These are phyloP conservation scores for Syrrhaptes paradoxus DNA, from an alignment of 2,113 vertebrate genomes.

Conservation along the genomic window DNA sequence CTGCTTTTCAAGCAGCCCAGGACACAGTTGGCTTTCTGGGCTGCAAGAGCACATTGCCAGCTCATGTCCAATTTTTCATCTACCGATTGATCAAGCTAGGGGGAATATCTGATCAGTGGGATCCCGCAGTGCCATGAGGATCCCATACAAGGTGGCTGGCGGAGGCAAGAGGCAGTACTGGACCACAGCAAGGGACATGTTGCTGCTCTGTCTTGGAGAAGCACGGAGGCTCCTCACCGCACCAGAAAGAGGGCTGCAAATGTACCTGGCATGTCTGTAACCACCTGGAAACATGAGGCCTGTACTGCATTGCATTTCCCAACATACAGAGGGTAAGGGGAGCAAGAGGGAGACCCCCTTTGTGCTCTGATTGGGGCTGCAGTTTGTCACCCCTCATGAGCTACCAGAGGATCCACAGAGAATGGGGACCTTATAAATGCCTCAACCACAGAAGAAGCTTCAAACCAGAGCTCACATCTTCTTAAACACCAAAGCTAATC, in stretches of 20 bases:
- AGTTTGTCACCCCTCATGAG: not conserved
- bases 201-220: not conserved
- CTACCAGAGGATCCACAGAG: not conserved
- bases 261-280: fast-evolving
- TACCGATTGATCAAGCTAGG: not conserved
- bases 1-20: not conserved
- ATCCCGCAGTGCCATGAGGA: fast-evolving
- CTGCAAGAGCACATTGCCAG: not conserved
- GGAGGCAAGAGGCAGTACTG: not conserved
- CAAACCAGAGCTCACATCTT: not conserved
- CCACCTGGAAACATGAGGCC: not conserved
- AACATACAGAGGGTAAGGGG: not conserved
- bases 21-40: not conserved
- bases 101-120: not conserved
- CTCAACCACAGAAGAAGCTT: not conserved
- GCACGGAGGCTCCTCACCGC: not conserved
- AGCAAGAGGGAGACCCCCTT: not conserved
- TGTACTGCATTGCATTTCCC: not conserved
- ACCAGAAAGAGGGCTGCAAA: not conserved
- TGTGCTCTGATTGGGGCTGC: not conserved
- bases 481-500: not conserved
- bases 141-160: not conserved
- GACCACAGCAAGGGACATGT: fast-evolving
- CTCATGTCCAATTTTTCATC: not conserved
- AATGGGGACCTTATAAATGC: not conserved